Percentiles rank a stretch among this genome's conserved stretches.
Conservation (phyloP, 2,888 invertebrate genomes). For the Polia nebulosa region DNA sequence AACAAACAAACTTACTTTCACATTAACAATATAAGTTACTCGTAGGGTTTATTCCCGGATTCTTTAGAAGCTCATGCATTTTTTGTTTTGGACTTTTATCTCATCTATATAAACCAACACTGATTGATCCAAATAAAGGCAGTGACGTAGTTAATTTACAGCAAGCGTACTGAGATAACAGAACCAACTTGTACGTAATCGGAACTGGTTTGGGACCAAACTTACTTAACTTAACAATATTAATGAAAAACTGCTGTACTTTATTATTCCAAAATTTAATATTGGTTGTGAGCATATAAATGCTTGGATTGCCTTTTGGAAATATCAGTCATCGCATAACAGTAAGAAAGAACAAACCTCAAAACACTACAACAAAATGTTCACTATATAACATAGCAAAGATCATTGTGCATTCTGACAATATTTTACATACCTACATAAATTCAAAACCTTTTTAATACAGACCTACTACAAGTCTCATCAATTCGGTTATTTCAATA, state of each 20-base stretch:
- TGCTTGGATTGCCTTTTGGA: constrained; percentile 8
- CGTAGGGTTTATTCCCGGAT: too few relatives aligned
- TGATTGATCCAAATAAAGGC: not conserved
- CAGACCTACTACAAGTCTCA: not conserved
- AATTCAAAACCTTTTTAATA: not conserved
- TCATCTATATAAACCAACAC: too few relatives aligned
- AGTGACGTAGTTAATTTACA: not conserved
- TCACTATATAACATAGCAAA: not conserved
- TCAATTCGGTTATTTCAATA: not conserved
- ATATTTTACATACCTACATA: not conserved
- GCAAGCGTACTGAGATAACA: not conserved
- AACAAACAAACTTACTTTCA: too few relatives aligned
- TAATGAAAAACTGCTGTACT: constrained; percentile 5
- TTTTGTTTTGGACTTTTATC: not conserved
- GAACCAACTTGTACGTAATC: constrained; percentile 14
- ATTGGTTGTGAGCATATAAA: constrained; percentile 37
- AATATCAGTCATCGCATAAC: constrained; percentile 43
- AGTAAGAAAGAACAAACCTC: not conserved
- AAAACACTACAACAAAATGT: constrained; percentile 20
- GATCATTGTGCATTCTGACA: too few relatives aligned
- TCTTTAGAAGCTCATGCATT: too few relatives aligned
- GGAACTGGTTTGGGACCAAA: constrained; percentile 24
- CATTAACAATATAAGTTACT: too few relatives aligned
- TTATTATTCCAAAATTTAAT: constrained; percentile 30
- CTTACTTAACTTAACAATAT: too few relatives aligned